A percentile compares a stretch with the other conserved stretches of the same genome.
phyloP scores from a whole-genome alignment of 2,888 invertebrate species.

The Cosmia trapezina region DNA sequence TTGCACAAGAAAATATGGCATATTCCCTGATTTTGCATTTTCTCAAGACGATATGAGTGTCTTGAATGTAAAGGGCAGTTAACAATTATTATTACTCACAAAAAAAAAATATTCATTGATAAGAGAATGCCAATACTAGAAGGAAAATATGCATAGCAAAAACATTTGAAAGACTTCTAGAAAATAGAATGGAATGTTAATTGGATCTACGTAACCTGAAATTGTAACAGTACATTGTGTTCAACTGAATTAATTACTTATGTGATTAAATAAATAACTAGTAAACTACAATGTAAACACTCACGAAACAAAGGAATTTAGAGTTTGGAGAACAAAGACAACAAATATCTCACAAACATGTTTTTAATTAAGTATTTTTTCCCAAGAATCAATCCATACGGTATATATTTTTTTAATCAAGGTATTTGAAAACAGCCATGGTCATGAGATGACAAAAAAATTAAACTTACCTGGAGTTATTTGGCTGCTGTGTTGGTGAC shows the following conservation, averaged over 20 bases:
- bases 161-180: not conserved
- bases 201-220: not conserved
- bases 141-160: not conserved
- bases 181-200: slow-evolving; percentile 16
- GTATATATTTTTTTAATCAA: slow-evolving; percentile 30
- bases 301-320: slow-evolving; percentile 32
- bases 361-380: not conserved
- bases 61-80: not conserved
- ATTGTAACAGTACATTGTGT: not conserved
- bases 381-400: not conserved
- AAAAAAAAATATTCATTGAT: not conserved
- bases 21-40: not conserved
- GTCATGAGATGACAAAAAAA: slow-evolving; percentile 39
- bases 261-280: not conserved
- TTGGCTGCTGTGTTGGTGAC: slow-evolving; percentile 91
- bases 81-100: too few species aligned
- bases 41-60: not conserved
- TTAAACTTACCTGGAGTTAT: slow-evolving; percentile 81
- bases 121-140: not conserved
- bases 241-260: slow-evolving; percentile 3
- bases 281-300: not conserved
- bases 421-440: not conserved
- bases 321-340: slow-evolving; percentile 20
- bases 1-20: too few species aligned
- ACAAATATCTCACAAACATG: not conserved